A percentile compares a stretch with the other conserved stretches of the same genome.
Evolutionary conservation across 2,113 vertebrate species (phyloP).

Genomic region (Istiophorus platypterus): DNA sequence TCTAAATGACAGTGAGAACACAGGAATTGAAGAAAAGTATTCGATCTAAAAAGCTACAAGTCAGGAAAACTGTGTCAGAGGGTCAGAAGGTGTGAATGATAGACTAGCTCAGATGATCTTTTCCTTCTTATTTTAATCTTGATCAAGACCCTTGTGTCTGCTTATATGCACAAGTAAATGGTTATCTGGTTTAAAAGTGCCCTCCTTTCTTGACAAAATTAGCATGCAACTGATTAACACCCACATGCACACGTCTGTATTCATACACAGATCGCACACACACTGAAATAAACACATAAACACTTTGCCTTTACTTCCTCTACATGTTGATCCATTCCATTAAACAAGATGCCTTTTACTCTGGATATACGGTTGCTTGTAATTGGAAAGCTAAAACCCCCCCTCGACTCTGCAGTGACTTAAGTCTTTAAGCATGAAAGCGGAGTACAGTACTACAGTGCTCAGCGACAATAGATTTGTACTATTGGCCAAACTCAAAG

Average conservation of each 20-base stretch:
- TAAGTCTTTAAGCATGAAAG: no score
- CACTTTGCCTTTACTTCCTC: not conserved
- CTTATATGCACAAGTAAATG: conserved; percentile 64
- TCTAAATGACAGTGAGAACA: conserved; percentile 55
- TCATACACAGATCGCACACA: not conserved
- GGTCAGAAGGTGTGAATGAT: no score
- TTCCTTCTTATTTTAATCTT: conserved; percentile 64
- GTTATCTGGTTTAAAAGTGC: conserved; percentile 85
- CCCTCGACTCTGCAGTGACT: no score
- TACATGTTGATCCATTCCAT: not conserved
- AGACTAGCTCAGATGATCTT: conserved; percentile 79
- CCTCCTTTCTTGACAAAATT: conserved; percentile 49
- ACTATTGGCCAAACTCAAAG: no score
- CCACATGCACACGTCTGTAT: not conserved
- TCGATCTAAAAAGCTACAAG: not conserved
- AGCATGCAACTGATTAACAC: not conserved
- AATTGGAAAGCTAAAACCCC: no score
- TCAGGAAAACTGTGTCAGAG: conserved; percentile 60
- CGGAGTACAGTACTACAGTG: no score
- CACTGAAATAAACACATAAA: not conserved
- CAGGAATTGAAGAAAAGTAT: conserved; percentile 31
- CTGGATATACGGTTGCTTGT: not conserved
- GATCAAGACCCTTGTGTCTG: conserved; percentile 81
- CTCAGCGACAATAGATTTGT: no score
- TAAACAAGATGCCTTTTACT: not conserved